A percentile compares a stretch with the other conserved stretches of the same genome.
Evolutionary conservation across 2,888 invertebrate species (phyloP).

Genomic region (Rosalia funebris): DNA sequence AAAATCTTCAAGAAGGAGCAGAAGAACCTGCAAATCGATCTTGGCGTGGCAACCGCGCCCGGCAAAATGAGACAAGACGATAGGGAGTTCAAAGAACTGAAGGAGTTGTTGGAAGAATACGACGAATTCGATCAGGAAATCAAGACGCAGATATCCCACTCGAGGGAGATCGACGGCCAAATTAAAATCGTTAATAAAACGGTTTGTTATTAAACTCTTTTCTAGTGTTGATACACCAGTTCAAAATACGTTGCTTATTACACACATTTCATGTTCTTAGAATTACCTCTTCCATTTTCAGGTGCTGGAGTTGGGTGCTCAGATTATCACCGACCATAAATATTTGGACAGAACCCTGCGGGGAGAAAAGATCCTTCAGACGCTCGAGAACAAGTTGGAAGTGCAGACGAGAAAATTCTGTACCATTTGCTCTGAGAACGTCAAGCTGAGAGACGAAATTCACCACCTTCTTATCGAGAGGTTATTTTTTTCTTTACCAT

Average conservation of each 20-base stretch:
- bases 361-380: conserved; percentile 69
- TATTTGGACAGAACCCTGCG: conserved; percentile 65
- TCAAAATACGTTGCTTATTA: too few species aligned
- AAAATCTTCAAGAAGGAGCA: conserved; percentile 71
- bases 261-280: too few species aligned
- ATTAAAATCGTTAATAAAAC: conserved; percentile 57
- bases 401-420: conserved; percentile 80
- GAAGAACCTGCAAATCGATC: conserved; percentile 71
- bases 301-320: conserved; percentile 42
- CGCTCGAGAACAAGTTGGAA: conserved; percentile 80
- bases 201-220: conserved; percentile 12
- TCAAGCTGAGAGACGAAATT: conserved; percentile 78
- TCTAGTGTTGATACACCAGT: too few species aligned
- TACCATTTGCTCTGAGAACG: conserved; percentile 77
- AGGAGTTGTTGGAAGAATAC: conserved; percentile 68
- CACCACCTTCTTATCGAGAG: conserved; percentile 83
- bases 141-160: conserved; percentile 59
- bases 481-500: conserved; percentile 53
- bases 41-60: conserved; percentile 70
- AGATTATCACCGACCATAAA: conserved; percentile 62
- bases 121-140: conserved; percentile 63
- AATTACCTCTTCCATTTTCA: background rate
- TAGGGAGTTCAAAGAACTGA: conserved; percentile 66
- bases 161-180: conserved; percentile 66
- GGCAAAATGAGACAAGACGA: conserved; percentile 69